Conservation (phyloP, 2,113 vertebrate species). For the Caranx ignobilis region DNA sequence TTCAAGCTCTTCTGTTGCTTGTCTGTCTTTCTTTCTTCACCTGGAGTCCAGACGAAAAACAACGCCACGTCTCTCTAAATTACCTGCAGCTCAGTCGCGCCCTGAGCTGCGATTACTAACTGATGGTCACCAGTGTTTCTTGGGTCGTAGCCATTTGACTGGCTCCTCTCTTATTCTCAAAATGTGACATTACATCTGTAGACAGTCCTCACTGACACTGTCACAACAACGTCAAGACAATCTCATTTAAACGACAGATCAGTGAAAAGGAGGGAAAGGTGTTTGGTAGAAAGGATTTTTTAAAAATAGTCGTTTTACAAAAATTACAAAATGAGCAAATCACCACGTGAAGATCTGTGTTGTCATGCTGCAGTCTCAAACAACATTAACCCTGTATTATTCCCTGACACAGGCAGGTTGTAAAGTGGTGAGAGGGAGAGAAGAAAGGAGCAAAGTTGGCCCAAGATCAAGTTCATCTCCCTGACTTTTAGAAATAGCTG, state of each 20-base stretch:
- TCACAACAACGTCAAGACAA: background rate
- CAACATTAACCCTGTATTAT: background rate
- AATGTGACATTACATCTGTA: background rate
- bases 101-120: slow-evolving; percentile 3
- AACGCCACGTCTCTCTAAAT: slow-evolving; percentile 1
- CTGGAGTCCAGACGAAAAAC: background rate
- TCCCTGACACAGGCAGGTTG: slow-evolving; percentile 14
- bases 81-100: background rate
- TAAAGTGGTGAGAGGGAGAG: slow-evolving; percentile 6
- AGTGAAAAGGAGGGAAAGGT: background rate
- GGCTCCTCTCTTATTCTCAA: slow-evolving; percentile 4
- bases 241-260: background rate
- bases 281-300: background rate
- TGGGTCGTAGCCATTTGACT: background rate
- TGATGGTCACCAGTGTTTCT: slow-evolving; percentile 10
- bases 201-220: background rate
- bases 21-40: background rate
- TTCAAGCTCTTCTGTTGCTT: slow-evolving; percentile 3
- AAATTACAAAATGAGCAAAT: background rate
- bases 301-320: background rate
- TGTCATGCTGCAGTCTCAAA: slow-evolving; percentile 5
- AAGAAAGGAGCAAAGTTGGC: slow-evolving; percentile 16
- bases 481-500: slow-evolving; percentile 14
- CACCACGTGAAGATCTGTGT: background rate
- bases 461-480: slow-evolving; percentile 34